Percentiles rank a stretch among this genome's conserved stretches.
Conservation (phyloP, 2,797 vertebrate species). For the Sebastes oblongus region DNA sequence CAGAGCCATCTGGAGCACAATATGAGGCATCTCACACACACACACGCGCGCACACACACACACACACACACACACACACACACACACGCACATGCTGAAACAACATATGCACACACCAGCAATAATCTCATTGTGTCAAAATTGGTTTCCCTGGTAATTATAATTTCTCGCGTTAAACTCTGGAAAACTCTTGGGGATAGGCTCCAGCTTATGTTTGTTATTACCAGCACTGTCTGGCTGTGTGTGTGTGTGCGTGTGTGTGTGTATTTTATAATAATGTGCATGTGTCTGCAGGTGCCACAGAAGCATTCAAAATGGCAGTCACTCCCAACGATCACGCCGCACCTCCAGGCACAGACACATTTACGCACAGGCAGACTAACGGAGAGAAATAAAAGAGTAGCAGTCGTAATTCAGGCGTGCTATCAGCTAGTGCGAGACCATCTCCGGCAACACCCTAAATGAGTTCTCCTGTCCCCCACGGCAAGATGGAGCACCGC, state of each 20-base stretch:
- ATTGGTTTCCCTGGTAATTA: slow-evolving; percentile 19
- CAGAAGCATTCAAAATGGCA: slow-evolving; percentile 17
- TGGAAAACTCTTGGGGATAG: background rate
- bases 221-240: slow-evolving; percentile 5
- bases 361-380: background rate
- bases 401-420: slow-evolving; percentile 50
- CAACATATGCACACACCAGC: background rate
- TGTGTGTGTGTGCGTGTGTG: background rate
- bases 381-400: slow-evolving; percentile 40
- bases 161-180: slow-evolving; percentile 34
- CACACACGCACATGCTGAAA: background rate
- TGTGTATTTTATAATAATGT: background rate
- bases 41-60: slow-evolving; percentile 4
- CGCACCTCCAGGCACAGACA: background rate
- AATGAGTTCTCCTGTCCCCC: slow-evolving; percentile 63
- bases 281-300: slow-evolving; percentile 1
- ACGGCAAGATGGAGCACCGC: slow-evolving; percentile 62
- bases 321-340: background rate
- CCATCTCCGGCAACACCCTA: slow-evolving; percentile 58
- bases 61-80: background rate
- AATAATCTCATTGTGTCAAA: slow-evolving; percentile 9
- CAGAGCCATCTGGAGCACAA: slow-evolving; percentile 51
- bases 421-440: slow-evolving; percentile 36
- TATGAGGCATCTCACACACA: slow-evolving; percentile 18
- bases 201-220: slow-evolving; percentile 16